These are phyloP conservation scores for Pseudochirops corinnae DNA, from an alignment of 2,797 vertebrate species.

Conservation along the genomic window DNA sequence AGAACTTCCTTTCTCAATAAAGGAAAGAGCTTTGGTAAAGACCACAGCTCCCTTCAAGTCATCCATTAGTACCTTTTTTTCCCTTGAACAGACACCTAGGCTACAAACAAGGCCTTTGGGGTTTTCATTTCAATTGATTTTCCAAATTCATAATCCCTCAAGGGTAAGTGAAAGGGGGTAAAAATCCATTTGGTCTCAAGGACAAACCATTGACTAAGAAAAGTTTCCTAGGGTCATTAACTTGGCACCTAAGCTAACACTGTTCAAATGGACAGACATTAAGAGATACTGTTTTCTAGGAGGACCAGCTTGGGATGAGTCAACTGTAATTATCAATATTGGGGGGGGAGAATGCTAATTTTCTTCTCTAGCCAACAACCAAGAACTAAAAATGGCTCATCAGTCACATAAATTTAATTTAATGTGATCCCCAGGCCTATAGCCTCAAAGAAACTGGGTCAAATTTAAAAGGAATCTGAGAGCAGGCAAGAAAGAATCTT, in stretches of 20 bases:
- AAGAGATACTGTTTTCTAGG: conserved; percentile 30
- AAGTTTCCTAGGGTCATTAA: neutral
- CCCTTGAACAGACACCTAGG: neutral
- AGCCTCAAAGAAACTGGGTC: conserved; percentile 60
- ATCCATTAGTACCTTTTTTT: neutral
- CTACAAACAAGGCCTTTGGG: neutral
- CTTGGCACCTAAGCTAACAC: neutral
- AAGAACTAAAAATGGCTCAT: conserved; percentile 61
- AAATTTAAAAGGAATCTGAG: conserved; percentile 54
- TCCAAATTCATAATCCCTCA: neutral
- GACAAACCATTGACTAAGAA: neutral
- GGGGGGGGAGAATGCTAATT: conserved; percentile 28
- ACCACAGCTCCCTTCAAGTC: neutral
- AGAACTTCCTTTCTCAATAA: conserved; percentile 55
- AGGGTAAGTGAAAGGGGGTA: neutral
- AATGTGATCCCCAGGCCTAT: conserved; percentile 30
- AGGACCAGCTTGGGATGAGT: neutral
- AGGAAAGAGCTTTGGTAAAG: neutral
- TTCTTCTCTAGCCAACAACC: conserved; percentile 59
- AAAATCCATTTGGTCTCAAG: conserved; percentile 23
- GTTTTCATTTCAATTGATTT: conserved; percentile 37
- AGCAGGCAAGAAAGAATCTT: conserved; percentile 44
- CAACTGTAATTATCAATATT: conserved; percentile 44
- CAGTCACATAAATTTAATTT: conserved; percentile 61
- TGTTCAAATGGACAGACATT: neutral